Conservation (phyloP, 2,888 invertebrate species). For the Zelleria hepariella region DNA sequence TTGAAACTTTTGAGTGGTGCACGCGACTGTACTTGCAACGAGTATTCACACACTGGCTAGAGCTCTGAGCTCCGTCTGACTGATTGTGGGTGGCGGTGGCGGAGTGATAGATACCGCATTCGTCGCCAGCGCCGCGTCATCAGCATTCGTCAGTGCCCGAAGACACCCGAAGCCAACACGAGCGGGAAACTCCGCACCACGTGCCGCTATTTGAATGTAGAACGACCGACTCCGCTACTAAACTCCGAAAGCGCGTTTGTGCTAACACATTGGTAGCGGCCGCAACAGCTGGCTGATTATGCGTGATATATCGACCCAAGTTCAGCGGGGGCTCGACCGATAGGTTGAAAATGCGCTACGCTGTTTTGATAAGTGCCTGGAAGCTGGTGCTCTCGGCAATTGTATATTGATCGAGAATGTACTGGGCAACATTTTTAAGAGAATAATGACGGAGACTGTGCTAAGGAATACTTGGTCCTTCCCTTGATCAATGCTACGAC, state of each 20-base stretch:
- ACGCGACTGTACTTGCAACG: slow-evolving; percentile 19
- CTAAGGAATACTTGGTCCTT: no score
- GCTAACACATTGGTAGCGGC: neutral
- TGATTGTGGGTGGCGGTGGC: slow-evolving; percentile 9
- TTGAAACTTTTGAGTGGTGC: slow-evolving; percentile 32
- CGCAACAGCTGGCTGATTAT: neutral
- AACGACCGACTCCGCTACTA: neutral
- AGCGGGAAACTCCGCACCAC: neutral
- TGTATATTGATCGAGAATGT: no score
- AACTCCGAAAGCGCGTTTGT: neutral
- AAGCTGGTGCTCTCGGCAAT: no score
- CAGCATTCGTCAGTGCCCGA: slow-evolving; percentile 7
- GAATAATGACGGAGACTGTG: no score
- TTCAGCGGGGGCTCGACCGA: neutral
- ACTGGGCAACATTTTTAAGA: no score
- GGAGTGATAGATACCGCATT: slow-evolving; percentile 27
- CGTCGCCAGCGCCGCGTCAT: slow-evolving; percentile 17
- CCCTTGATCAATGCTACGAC: no score
- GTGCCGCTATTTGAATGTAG: neutral
- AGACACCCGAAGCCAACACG: neutral
- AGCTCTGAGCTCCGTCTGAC: slow-evolving; percentile 11
- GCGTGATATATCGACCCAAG: neutral
- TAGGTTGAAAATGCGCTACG: no score
- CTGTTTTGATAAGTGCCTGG: no score
- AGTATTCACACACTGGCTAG: slow-evolving; percentile 50